A percentile compares a stretch with the other conserved stretches of the same genome.
phyloP scores from a whole-genome alignment of 2,888 invertebrate genomes.

The Cinara cedri region DNA sequence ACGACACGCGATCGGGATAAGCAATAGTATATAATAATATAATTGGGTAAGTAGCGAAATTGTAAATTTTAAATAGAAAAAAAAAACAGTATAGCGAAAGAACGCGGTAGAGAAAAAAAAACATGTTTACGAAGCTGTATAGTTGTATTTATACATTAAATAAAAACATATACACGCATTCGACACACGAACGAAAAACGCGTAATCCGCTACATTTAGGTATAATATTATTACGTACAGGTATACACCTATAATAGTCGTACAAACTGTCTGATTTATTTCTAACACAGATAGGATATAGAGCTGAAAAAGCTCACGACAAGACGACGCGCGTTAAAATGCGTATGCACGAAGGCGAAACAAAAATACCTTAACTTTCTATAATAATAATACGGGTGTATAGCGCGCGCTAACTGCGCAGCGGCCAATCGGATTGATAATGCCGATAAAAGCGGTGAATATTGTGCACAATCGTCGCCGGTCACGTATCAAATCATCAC shows the following conservation, averaged over 20 bases:
- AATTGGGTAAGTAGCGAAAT: no score
- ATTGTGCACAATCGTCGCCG: not conserved
- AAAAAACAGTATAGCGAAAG: no score
- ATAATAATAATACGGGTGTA: not conserved
- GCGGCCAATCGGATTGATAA: not conserved
- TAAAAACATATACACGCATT: no score
- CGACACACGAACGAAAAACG: conserved; percentile 14
- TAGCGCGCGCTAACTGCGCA: no score
- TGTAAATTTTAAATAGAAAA: no score
- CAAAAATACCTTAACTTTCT: conserved; percentile 12
- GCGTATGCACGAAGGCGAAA: conserved; percentile 4
- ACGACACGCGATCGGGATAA: no score
- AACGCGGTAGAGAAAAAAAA: no score
- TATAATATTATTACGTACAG: no score
- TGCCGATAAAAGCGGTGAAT: not conserved
- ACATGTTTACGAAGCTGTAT: not conserved
- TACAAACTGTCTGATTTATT: conserved; percentile 49
- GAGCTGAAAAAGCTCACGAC: conserved; percentile 50
- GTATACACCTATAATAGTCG: not conserved
- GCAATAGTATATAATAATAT: no score
- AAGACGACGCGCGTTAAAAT: not conserved
- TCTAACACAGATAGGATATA: conserved; percentile 29
- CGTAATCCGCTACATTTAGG: no score
- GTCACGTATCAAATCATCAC: conserved; percentile 22
- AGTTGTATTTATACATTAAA: not conserved